phyloP scores from a whole-genome alignment of 1,140 invertebrate species.

The Drosophila navojoa region DNA sequence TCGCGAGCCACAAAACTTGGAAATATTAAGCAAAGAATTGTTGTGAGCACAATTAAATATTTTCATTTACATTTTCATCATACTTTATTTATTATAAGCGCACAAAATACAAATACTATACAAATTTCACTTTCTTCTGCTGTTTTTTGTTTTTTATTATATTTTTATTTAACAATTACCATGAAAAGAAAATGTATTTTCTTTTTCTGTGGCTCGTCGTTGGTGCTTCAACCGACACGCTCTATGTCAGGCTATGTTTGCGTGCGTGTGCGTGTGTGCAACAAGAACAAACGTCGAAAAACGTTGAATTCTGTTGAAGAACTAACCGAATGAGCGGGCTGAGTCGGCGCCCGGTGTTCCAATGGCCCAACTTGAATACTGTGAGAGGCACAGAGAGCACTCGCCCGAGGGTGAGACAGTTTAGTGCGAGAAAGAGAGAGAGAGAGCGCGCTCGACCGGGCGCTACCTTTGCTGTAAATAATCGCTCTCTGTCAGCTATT shows the following conservation, averaged over 20 bases:
- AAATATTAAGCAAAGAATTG: slow-evolving; percentile 27
- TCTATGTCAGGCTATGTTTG: background rate
- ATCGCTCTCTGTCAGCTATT: slow-evolving; percentile 7
- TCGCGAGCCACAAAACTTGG: slow-evolving; percentile 46
- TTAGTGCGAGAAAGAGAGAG: slow-evolving; percentile 1
- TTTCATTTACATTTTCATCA: background rate
- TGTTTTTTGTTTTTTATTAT: slow-evolving; percentile 4
- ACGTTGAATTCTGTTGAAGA: slow-evolving; percentile 59
- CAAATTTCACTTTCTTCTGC: slow-evolving; percentile 32
- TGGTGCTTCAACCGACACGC: slow-evolving; percentile 11
- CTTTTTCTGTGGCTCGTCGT: slow-evolving; percentile 15
- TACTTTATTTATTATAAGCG: background rate
- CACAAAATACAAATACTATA: background rate
- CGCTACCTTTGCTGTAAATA: slow-evolving; percentile 34
- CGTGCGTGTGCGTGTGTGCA: slow-evolving; percentile 16
- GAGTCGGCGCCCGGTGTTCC: slow-evolving; percentile 35
- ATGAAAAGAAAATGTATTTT: slow-evolving; percentile 13
- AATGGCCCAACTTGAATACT: slow-evolving; percentile 35
- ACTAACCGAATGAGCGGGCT: slow-evolving; percentile 45
- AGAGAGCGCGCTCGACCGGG: slow-evolving; percentile 2
- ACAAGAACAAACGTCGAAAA: slow-evolving; percentile 57
- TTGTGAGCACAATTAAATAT: slow-evolving; percentile 21
- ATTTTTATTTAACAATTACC: slow-evolving; percentile 4
- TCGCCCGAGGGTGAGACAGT: background rate
- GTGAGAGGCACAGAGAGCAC: slow-evolving; percentile 12